Percentiles rank a stretch among this genome's conserved stretches.
phyloP scores from a whole-genome alignment of 2,113 vertebrate species.

The Phyllopteryx taeniolatus region DNA sequence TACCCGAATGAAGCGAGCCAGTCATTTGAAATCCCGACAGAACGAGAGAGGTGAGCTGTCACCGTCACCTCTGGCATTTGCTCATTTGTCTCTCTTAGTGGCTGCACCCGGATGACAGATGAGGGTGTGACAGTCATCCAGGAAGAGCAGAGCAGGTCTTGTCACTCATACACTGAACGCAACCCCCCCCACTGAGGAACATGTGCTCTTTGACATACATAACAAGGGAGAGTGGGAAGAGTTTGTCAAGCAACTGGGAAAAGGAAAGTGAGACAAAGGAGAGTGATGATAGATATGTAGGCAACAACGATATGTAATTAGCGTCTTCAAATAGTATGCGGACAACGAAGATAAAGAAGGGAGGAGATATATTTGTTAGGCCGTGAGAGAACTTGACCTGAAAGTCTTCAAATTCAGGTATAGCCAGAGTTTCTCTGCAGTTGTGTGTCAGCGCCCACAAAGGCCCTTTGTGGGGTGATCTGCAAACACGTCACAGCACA shows the following conservation, averaged over 20 bases:
- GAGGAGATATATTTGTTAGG: not conserved
- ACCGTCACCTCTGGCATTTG: constrained; percentile 90
- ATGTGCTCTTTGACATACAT: constrained; percentile 80
- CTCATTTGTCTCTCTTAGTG: constrained; percentile 82
- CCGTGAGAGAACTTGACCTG: not conserved
- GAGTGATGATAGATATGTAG: constrained; percentile 22
- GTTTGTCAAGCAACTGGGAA: constrained; percentile 16
- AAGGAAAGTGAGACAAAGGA: constrained; percentile 26
- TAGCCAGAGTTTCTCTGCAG: constrained; percentile 23
- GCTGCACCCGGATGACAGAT: constrained; percentile 74
- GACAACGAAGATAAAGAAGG: not conserved
- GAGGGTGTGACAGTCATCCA: constrained; percentile 80
- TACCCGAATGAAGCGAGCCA: not conserved
- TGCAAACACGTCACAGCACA: constrained; percentile 38
- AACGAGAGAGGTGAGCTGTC: constrained; percentile 73
- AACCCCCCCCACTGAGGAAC: constrained; percentile 74
- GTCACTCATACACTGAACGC: constrained; percentile 78
- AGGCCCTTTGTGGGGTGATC: constrained; percentile 38
- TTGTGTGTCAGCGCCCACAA: constrained; percentile 39
- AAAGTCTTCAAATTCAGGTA: constrained; percentile 26
- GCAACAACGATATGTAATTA: constrained; percentile 22
- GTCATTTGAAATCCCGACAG: constrained; percentile 20
- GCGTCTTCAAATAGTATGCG: constrained; percentile 35
- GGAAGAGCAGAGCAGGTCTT: constrained; percentile 81
- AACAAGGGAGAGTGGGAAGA: constrained; percentile 46